These are phyloP conservation scores for Dryas iulia DNA, from an alignment of 1,140 invertebrate species.

Conservation along the genomic window DNA sequence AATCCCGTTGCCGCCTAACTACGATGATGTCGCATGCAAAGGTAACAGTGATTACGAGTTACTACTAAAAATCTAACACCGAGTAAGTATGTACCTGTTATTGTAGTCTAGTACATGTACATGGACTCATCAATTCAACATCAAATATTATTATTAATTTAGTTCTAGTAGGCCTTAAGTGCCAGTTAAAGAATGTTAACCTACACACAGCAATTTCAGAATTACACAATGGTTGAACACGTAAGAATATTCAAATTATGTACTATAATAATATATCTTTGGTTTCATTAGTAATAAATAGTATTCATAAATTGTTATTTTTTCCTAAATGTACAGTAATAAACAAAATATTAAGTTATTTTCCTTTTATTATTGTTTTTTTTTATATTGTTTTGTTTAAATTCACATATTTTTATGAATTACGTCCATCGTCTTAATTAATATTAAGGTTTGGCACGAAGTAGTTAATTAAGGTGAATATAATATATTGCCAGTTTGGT, in stretches of 20 bases:
- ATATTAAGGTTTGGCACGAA: conserved; percentile 1
- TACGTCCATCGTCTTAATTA: neutral
- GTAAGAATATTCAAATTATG: conserved; percentile 1
- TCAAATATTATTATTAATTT: conserved; percentile 35
- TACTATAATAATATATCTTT: conserved; percentile 4
- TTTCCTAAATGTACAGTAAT: neutral
- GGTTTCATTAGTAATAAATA: neutral
- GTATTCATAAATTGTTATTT: neutral
- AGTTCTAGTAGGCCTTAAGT: conserved; percentile 60
- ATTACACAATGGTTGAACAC: conserved; percentile 7
- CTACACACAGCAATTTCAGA: conserved; percentile 14
- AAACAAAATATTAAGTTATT: neutral
- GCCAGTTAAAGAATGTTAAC: conserved; percentile 17
- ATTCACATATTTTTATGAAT: neutral
- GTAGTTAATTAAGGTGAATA: conserved; percentile 7
- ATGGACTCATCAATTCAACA: conserved; percentile 53
- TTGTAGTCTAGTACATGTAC: conserved; percentile 52
- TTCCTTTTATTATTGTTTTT: neutral
- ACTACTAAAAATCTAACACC: conserved; percentile 58
- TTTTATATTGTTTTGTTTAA: neutral
- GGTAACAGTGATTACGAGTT: conserved; percentile 31
- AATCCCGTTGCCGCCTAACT: conserved; percentile 10
- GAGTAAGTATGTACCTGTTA: conserved; percentile 60
- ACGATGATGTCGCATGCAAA: conserved; percentile 33
- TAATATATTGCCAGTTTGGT: neutral